A percentile compares a stretch with the other conserved stretches of the same genome.
Evolutionary conservation across 2,888 invertebrate genomes (phyloP).

Genomic region (Tromatobia lineatoria): DNA sequence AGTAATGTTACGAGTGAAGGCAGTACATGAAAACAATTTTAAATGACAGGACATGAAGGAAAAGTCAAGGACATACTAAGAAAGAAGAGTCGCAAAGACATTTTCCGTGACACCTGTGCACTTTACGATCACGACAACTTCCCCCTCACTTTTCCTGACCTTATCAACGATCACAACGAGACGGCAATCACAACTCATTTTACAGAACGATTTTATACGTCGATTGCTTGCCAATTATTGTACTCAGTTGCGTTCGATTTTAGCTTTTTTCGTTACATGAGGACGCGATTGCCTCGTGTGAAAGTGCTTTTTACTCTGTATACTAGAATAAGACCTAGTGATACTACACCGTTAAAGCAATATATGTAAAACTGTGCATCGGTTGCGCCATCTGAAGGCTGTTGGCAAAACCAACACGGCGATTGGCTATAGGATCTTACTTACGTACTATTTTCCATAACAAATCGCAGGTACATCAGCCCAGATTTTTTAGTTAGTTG

Average conservation of each 20-base stretch:
- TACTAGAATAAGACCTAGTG: conserved; percentile 13
- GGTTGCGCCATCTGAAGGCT: no score
- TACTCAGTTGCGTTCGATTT: conserved; percentile 36
- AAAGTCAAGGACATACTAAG: neutral
- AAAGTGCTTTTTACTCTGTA: conserved; percentile 35
- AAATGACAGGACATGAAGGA: neutral
- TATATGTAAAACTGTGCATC: no score
- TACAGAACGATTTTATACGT: neutral
- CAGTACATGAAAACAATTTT: neutral
- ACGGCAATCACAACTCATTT: neutral
- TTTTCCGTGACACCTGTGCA: conserved; percentile 35
- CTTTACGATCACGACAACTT: conserved; percentile 18
- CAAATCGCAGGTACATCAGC: no score
- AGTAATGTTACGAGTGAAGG: neutral
- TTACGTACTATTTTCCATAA: no score
- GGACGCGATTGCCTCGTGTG: conserved; percentile 14
- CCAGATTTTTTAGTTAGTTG: no score
- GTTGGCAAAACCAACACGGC: no score
- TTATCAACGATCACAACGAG: conserved; percentile 9
- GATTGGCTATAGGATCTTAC: no score
- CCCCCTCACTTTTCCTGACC: conserved; percentile 39
- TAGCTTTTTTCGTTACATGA: conserved; percentile 32
- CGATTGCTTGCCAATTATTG: neutral
- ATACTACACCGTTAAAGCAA: no score
- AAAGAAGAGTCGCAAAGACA: conserved; percentile 6